These are phyloP conservation scores for Meta bourneti DNA, from an alignment of 2,888 invertebrate species.

Conservation along the genomic window DNA sequence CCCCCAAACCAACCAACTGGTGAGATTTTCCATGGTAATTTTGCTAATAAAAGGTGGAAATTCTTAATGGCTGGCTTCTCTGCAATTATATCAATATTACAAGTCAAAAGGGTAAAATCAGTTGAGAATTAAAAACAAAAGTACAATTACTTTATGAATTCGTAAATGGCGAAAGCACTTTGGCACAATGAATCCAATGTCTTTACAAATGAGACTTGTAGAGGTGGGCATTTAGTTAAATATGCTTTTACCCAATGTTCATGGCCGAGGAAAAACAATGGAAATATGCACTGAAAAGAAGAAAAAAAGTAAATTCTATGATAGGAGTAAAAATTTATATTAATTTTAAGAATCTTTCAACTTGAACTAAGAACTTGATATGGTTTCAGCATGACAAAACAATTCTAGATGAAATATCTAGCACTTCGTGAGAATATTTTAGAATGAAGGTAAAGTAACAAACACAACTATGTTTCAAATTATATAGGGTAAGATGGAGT, in stretches of 20 bases:
- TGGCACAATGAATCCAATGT: constrained; percentile 34
- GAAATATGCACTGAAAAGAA: constrained; percentile 51
- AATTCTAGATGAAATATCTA: too few species aligned
- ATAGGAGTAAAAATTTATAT: background rate
- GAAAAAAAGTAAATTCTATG: background rate
- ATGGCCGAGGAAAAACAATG: constrained; percentile 45
- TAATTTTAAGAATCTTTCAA: background rate
- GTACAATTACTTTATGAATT: constrained; percentile 38
- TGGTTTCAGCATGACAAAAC: too few species aligned
- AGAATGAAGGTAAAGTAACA: too few species aligned
- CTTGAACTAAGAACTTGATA: too few species aligned
- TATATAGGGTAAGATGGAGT: too few species aligned
- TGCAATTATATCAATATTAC: too few species aligned
- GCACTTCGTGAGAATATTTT: too few species aligned
- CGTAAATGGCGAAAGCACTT: background rate
- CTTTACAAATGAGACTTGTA: constrained; percentile 31
- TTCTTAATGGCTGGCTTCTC: too few species aligned
- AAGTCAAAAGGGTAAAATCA: too few species aligned
- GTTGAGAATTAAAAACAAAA: background rate
- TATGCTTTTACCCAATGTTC: constrained; percentile 32
- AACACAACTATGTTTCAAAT: too few species aligned
- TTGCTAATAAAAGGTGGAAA: too few species aligned
- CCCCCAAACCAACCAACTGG: too few species aligned
- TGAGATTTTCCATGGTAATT: background rate
- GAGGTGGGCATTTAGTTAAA: constrained; percentile 7